Evolutionary conservation across 2,797 vertebrate species (phyloP), one percentile per base, ranked within the genome.

Genomic region (Ceryle rudis): DNA sequence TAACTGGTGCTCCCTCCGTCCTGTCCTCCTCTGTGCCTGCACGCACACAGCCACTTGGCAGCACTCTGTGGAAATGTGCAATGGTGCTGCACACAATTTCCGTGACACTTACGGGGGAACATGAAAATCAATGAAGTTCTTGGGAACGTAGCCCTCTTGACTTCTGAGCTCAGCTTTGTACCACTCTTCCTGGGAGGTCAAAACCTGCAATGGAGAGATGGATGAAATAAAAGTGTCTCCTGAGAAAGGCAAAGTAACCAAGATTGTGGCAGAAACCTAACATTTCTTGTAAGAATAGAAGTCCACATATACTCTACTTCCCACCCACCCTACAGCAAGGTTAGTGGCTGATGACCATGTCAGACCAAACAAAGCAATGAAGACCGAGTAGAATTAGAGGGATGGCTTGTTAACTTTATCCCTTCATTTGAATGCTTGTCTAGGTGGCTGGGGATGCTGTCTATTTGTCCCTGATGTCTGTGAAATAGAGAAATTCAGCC

Each of bases 81-180:
- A 6, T 2, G 60, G 67, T 37, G 60, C 17, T 28, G 33, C 26
- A 42, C 21, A 13, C 29, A 13, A 26, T 26, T 71, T 58, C 54
- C 1, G 2, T 61, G 33, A 47, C 87, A 96, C 98, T 98, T 95
- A 99, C 99, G 97, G 98, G 6, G 99, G 99, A 37, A 85, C 62
- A 1, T 98, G 97, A 71, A 98, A 97, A 29, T 99, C 99, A 44
- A 99, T 98, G 96, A 99, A 99, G 98, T 99, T 99, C 95, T 99
- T 98, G 5, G 99, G 99, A 58, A 99, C 97, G 1, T 97, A 99
- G 69, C 99, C 99, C 93, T 99, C 99, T 12, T 98, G 97, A 83
- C 99, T 99, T 5, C 98, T 97, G 72, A 99, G 97, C 97, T 99
- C 99, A 4, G 99, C 99, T 87, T 98, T 99, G 75, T 98, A 99